Conservation (phyloP, 2,113 vertebrate species). For the Dasyprocta punctata region DNA sequence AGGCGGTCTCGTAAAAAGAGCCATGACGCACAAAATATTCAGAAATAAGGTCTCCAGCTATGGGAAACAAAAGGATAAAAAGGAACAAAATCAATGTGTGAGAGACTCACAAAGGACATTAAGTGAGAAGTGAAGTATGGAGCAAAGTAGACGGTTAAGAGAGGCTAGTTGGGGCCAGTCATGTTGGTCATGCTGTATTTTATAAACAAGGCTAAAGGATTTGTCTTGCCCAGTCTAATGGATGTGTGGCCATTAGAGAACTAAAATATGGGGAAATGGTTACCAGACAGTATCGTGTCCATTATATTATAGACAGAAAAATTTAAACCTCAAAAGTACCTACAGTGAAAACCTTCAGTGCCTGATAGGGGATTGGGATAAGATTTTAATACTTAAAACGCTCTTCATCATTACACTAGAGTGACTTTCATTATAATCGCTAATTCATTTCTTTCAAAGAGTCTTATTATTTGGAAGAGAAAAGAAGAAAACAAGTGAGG, state of each 20-base stretch:
- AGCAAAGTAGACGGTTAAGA: background rate
- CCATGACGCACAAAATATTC: background rate
- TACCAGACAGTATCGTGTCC: background rate
- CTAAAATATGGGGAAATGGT: background rate
- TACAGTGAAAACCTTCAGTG: background rate
- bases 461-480: background rate
- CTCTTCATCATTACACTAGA: background rate
- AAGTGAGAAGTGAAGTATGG: background rate
- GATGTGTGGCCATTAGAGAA: background rate
- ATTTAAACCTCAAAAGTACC: background rate
- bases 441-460: background rate
- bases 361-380: background rate
- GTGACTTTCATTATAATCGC: background rate
- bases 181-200: background rate
- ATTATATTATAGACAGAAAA: background rate
- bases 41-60: background rate
- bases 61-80: background rate
- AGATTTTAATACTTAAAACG: background rate
- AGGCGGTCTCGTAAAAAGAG: background rate
- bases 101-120: background rate
- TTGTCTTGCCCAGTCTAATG: background rate
- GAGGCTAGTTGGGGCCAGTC: background rate
- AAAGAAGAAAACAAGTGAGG: background rate
- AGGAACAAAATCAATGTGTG: background rate
- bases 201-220: background rate